Percentiles rank a stretch among this genome's conserved stretches.
These are phyloP conservation scores for Oasisia sp. DNA, from an alignment of 2,888 invertebrate species.

Conservation along the genomic window DNA sequence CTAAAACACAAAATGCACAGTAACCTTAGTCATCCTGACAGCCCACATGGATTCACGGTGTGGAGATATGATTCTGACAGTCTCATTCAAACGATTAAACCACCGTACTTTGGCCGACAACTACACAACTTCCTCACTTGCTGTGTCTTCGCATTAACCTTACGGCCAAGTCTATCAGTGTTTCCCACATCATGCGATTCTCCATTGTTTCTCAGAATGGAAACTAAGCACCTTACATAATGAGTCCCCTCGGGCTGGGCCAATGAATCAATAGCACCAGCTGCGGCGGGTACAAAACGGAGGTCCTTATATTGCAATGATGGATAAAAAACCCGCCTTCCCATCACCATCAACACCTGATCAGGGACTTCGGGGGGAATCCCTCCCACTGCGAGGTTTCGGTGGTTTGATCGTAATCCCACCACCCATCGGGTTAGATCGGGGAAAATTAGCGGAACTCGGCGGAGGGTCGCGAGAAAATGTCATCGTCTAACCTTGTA, in stretches of 20 bases:
- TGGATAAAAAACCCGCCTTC: background rate
- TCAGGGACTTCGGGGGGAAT: background rate
- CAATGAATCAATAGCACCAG: background rate
- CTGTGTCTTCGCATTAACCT: background rate
- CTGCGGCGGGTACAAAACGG: background rate
- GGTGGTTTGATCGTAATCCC: background rate
- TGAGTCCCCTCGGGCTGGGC: background rate
- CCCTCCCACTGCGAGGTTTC: background rate
- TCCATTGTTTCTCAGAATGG: background rate
- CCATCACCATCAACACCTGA: background rate
- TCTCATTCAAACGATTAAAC: background rate
- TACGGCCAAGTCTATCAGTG: background rate
- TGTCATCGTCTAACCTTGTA: background rate
- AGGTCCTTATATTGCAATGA: background rate
- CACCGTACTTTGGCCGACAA: background rate
- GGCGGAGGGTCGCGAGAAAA: background rate
- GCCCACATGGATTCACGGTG: too few relatives aligned
- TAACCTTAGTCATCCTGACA: too few relatives aligned
- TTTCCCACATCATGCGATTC: background rate
- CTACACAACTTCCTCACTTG: background rate
- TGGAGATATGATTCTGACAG: too few relatives aligned
- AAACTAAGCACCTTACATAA: constrained; percentile 17
- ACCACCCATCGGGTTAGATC: background rate
- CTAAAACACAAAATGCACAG: too few relatives aligned
- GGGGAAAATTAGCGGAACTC: background rate